phyloP scores from a whole-genome alignment of 1,140 invertebrate genomes.

The Pentalonia nigronervosa region DNA sequence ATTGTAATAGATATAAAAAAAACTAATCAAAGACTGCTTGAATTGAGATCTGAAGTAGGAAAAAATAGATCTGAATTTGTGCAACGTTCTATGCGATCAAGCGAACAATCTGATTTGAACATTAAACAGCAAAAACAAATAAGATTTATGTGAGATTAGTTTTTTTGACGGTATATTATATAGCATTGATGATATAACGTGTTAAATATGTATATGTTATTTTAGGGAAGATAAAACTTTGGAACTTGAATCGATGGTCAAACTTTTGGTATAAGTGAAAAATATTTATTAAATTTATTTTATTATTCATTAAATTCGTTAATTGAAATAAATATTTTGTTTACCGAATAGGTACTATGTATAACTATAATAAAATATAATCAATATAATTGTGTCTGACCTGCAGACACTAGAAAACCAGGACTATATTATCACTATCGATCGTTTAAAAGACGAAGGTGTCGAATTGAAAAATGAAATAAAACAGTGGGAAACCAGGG shows the following conservation, averaged over 20 bases:
- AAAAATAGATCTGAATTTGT: not conserved
- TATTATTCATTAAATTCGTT: not conserved
- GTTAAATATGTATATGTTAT: not conserved
- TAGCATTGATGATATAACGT: not conserved
- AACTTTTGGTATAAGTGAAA: not conserved
- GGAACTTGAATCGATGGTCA: not conserved
- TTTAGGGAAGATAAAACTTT: not conserved
- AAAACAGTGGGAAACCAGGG: not conserved
- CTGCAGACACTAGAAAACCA: not conserved
- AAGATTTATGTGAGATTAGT: not conserved
- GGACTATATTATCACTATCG: not conserved
- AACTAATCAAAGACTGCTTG: not conserved
- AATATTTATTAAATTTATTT: not conserved
- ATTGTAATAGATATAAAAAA: not conserved
- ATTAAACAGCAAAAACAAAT: not conserved
- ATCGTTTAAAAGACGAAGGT: not conserved
- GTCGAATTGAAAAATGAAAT: not conserved
- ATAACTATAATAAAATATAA: no score
- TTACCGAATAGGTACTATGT: no score
- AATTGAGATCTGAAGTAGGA: not conserved
- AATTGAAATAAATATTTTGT: no score
- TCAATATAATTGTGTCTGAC: not conserved
- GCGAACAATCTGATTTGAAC: not conserved
- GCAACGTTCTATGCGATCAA: not conserved
- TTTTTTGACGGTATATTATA: not conserved